These are phyloP conservation scores for Nomada flava DNA, from an alignment of 2,888 invertebrate species.

Conservation along the genomic window DNA sequence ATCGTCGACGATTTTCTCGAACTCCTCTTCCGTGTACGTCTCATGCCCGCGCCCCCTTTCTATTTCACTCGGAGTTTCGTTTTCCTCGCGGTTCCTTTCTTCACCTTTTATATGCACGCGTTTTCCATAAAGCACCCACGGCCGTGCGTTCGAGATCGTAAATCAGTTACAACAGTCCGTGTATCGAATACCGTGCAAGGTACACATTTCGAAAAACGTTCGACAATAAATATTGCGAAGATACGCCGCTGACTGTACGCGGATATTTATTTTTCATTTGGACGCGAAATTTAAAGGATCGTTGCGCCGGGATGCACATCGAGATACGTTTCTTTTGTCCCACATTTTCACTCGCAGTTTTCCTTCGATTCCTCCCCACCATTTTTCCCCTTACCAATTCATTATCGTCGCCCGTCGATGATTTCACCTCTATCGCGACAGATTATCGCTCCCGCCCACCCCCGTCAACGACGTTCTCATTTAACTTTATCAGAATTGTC, in stretches of 20 bases:
- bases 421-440: background rate
- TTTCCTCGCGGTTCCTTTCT: slow-evolving; percentile 22
- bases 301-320: background rate
- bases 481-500: slow-evolving; percentile 61
- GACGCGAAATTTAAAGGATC: background rate
- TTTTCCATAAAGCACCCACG: slow-evolving; percentile 35
- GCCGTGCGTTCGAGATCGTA: slow-evolving; percentile 25
- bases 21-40: slow-evolving; percentile 8
- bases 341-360: no score
- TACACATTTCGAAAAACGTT: slow-evolving; percentile 4
- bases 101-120: slow-evolving; percentile 28
- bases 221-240: slow-evolving; percentile 31
- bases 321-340: background rate
- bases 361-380: no score
- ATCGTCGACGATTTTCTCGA: slow-evolving; percentile 49
- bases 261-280: slow-evolving; percentile 14
- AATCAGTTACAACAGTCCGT: slow-evolving; percentile 43
- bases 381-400: background rate
- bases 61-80: slow-evolving; percentile 39
- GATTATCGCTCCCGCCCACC: background rate
- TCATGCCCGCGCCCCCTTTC: slow-evolving; percentile 7
- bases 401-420: background rate
- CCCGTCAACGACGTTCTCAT: slow-evolving; percentile 5
- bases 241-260: background rate
- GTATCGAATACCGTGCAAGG: slow-evolving; percentile 37